Conservation (phyloP, 2,797 vertebrate species). For the Halcyon smyrnensis region DNA sequence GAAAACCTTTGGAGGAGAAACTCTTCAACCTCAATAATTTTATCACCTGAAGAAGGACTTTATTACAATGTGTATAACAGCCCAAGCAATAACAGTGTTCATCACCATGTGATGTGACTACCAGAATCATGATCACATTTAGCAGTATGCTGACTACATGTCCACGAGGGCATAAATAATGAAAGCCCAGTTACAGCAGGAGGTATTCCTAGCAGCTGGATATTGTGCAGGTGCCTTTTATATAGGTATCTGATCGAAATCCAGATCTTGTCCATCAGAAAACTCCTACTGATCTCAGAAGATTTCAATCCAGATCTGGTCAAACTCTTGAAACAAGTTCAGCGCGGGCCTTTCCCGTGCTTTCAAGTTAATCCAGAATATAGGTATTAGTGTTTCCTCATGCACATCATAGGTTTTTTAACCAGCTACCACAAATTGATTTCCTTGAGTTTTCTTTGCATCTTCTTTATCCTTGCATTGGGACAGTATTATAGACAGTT, state of each 20-base stretch:
- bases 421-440: neutral
- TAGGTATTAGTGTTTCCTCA: neutral
- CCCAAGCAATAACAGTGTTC: neutral
- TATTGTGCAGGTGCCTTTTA: neutral
- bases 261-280: neutral
- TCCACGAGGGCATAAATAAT: neutral
- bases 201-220: neutral
- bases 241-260: neutral
- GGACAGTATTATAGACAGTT: neutral
- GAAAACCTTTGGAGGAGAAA: neutral
- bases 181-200: neutral
- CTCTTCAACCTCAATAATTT: neutral
- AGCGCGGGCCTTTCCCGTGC: neutral
- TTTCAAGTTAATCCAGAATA: neutral
- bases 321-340: neutral
- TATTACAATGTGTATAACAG: neutral
- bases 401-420: neutral
- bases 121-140: neutral
- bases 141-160: neutral
- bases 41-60: neutral
- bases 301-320: neutral
- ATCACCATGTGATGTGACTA: neutral
- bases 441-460: conserved; percentile 11
- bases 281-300: neutral
- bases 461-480: neutral